Conservation (phyloP, 2,888 invertebrate species). For the Rhingia campestris region DNA sequence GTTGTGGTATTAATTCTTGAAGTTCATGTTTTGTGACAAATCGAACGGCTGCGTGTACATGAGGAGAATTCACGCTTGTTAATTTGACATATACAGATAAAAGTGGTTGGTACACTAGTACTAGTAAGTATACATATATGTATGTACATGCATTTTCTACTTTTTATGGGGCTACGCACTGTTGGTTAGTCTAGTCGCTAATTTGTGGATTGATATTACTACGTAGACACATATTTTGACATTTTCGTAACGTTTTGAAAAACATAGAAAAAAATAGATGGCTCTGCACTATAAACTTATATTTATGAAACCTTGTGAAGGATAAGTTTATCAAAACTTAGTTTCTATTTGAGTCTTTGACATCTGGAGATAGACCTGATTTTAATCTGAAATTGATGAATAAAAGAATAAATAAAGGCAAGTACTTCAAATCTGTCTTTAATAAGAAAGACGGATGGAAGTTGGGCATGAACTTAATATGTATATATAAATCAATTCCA, state of each 20-base stretch:
- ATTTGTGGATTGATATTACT: conserved; percentile 42
- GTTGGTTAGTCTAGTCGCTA: conserved; percentile 40
- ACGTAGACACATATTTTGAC: neutral
- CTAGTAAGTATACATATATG: conserved; percentile 7
- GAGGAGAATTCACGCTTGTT: conserved; percentile 48
- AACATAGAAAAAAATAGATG: too few species aligned
- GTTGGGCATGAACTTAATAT: too few species aligned
- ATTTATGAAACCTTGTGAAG: too few species aligned
- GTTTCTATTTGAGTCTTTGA: too few species aligned
- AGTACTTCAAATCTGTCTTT: too few species aligned
- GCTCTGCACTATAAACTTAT: too few species aligned
- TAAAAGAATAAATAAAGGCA: too few species aligned
- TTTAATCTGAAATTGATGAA: too few species aligned
- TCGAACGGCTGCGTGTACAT: conserved; percentile 23
- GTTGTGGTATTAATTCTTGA: conserved; percentile 34
- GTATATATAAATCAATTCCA: too few species aligned
- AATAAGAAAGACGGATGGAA: too few species aligned
- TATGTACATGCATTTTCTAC: conserved; percentile 10
- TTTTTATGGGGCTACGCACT: conserved; percentile 48
- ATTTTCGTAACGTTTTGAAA: neutral
- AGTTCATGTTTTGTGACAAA: conserved; percentile 51
- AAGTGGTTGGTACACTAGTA: conserved; percentile 1
- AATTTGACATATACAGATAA: conserved; percentile 24
- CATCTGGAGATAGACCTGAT: too few species aligned
- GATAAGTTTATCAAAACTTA: too few species aligned